These are phyloP conservation scores for Doryteuthis pealeii DNA, from an alignment of 1,140 invertebrate species.

Conservation along the genomic window DNA sequence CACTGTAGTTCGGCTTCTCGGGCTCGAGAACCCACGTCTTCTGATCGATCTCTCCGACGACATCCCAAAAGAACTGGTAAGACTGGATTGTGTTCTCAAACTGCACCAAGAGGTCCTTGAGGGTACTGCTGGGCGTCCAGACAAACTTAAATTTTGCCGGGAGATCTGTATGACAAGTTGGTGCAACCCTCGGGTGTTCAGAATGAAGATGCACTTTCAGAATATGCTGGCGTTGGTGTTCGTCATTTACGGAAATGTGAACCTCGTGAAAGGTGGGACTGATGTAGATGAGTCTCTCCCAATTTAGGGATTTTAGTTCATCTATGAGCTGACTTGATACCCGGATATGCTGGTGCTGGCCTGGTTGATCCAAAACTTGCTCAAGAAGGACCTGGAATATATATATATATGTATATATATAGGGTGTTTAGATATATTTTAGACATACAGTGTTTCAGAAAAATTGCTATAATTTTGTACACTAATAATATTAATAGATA, in stretches of 20 bases:
- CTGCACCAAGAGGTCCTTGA: slow-evolving; percentile 32
- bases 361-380: background rate
- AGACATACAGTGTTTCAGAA: too few relatives aligned
- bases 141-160: slow-evolving; percentile 36
- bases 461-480: too few relatives aligned
- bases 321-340: background rate
- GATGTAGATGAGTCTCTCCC: background rate
- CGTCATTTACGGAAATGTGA: background rate
- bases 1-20: slow-evolving; percentile 50
- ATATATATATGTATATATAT: too few relatives aligned
- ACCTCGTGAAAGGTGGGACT: background rate
- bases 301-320: background rate
- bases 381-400: slow-evolving; percentile 3
- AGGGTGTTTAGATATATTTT: too few relatives aligned
- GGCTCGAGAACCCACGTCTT: slow-evolving; percentile 61
- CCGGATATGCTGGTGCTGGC: background rate
- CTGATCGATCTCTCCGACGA: slow-evolving; percentile 59
- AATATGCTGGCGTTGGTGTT: background rate
- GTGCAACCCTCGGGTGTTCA: slow-evolving; percentile 29
- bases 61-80: slow-evolving; percentile 60
- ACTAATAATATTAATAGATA: too few relatives aligned
- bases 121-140: slow-evolving; percentile 27
- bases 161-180: slow-evolving; percentile 32
- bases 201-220: slow-evolving; percentile 2
- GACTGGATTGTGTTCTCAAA: slow-evolving; percentile 28